Base-by-base conservation (phyloP, 2,797 vertebrate genomes). In the Hypotaenidia okinawae region DNA sequence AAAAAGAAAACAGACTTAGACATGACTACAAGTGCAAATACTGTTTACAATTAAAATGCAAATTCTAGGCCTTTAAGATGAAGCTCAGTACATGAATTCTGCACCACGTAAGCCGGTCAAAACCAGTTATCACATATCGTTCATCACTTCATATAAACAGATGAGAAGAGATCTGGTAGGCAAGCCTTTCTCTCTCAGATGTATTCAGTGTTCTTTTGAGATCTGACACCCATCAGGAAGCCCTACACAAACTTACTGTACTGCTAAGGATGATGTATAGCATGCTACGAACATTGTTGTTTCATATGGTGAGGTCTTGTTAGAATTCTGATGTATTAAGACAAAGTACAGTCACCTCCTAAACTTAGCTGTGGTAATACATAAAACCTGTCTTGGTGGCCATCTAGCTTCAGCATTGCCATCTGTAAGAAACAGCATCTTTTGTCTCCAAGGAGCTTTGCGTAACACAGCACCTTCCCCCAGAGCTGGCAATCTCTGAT, bases 231-330 rank as follows among this genome's bases (percentile, higher is more conserved):
- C 89, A 82, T 91, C 69, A 94, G 70, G 95, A 94, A 1, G 24
- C 49, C 28, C 57, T 70, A 8, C 0, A 2, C 59, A 94, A 94
- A 95, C 21, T 55, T 84, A 84, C 16, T 96, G 88, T 78, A 73
- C 84, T 95, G 66, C 70, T 90, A 92, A 94, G 66, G 78, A 92
- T 97, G 87, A 97, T 97, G 93, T 97, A 93, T 84, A 39, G 80
- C 6, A 9, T 19, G 9, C 79, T 76, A 47, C 45, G 80, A 90
- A n/a, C 63, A 45, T 52, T 84, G 84, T 62, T 94, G 81, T 87
- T 89, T 94, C 10, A 1, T 70, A 88, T 41, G 58, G 89, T 27
- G 85, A 96, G 87, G 75, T 93, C 91, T 94, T 96, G 83, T 96
- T 97, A 92, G 74, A 95, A 77, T 91, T 47, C 73, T 96, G 93